phyloP scores from a whole-genome alignment of 2,888 invertebrate species.

The Axea sp. region DNA sequence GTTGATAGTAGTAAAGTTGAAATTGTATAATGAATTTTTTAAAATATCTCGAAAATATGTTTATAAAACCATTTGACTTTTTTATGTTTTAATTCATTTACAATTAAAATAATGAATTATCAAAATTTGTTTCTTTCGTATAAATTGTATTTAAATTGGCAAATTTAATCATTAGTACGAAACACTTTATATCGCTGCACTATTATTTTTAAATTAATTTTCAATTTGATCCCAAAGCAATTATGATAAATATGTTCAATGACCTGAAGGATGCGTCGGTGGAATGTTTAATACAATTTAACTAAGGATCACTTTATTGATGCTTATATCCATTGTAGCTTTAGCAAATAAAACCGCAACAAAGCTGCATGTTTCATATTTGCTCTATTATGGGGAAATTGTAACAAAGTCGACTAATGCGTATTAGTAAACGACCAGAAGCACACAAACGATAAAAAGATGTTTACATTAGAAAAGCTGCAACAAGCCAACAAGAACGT shows the following conservation, averaged over 20 bases:
- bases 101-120: too few species aligned
- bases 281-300: conserved; percentile 53
- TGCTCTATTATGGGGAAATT: conserved; percentile 13
- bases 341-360: conserved; percentile 50
- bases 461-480: conserved; percentile 32
- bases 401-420: conserved; percentile 43
- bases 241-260: conserved; percentile 43
- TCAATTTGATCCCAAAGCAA: conserved; percentile 5
- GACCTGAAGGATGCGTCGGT: conserved; percentile 18
- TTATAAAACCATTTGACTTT: too few species aligned
- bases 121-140: too few species aligned
- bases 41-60: too few species aligned
- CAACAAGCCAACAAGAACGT: background rate
- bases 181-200: too few species aligned
- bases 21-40: too few species aligned
- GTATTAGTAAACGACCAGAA: conserved; percentile 41
- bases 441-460: conserved; percentile 27
- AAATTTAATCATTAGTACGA: too few species aligned
- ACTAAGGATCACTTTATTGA: conserved; percentile 37
- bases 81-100: too few species aligned
- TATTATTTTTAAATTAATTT: conserved; percentile 4
- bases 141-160: too few species aligned
- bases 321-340: conserved; percentile 15
- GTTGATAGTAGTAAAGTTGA: too few species aligned
- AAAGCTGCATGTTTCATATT: conserved; percentile 48